Evolutionary conservation across 2,113 vertebrate genomes (phyloP), one percentile per base, ranked within the genome.

Genomic region (Oriolus oriolus): DNA sequence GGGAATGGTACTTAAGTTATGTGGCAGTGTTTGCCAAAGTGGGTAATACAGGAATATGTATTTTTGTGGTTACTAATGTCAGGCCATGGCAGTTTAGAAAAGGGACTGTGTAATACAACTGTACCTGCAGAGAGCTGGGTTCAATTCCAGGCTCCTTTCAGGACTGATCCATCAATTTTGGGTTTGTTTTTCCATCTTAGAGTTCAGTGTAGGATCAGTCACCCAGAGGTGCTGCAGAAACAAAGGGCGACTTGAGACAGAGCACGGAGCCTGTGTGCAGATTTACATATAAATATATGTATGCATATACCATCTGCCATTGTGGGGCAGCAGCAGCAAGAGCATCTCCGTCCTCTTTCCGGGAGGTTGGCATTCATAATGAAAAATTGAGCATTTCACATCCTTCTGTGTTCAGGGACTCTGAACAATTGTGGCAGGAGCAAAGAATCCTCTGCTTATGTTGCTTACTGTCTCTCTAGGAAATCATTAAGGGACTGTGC

Each of bases 251-350:
- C 52, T 49, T 35, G n/a, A 68, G 15, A 6, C 16, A 44, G n/a
- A 69, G 63, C 54, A 18, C 4, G 2, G 50, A 64, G 53, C 5
- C 53, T 66, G 52, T 2, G 0, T 57, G 69, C 49, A 35, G 65
- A 31, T 71, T 64, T 73, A 26, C 31, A 28, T 54, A 7, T 53
- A 8, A 11, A 28, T 41, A 1, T 26, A 5, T 28, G 7, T 35
- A 6, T n/a, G 17, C 41, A 13, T 80, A 21, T 39, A 75, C 44
- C 71, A 24, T 94, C 73, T 89, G 45, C 77, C 42, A 0, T 78
- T 87, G 80, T 82, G 92, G 86, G 95, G 87, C 91, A 95, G 75
- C 90, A 95, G 44, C 89, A 90, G 15, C 84, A 87, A 84, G 45
- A 77, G n/a, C 74, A 95, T 91, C 61, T 84, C 86, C 8, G 3